These are phyloP conservation scores for Rallus crepitans DNA, from an alignment of 2,797 vertebrate genomes.

Conservation along the genomic window DNA sequence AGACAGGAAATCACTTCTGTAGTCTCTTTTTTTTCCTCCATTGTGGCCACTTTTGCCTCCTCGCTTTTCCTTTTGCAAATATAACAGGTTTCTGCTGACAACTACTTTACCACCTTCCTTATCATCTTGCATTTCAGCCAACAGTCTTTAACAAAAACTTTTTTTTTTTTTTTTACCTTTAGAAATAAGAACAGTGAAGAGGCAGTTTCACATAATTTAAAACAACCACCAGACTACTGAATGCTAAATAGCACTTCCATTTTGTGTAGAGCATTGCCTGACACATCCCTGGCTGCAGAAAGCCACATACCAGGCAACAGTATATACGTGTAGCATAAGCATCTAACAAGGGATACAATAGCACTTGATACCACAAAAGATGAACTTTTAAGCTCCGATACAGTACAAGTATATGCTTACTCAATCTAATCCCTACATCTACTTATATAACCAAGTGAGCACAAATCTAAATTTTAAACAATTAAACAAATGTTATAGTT, in stretches of 20 bases:
- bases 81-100: not conserved
- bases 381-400: not conserved
- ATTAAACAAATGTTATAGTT: not conserved
- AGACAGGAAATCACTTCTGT: constrained; percentile 14
- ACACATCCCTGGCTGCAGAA: not conserved
- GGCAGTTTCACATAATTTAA: not conserved
- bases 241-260: not conserved
- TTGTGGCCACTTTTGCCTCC: not conserved
- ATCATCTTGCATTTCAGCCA: not conserved
- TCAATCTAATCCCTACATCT: not conserved
- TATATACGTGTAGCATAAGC: not conserved
- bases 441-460: not conserved
- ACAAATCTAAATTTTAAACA: not conserved
- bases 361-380: not conserved
- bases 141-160: not conserved
- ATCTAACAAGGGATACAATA: not conserved
- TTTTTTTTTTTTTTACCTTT: not conserved
- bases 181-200: not conserved
- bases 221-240: not conserved
- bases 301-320: not conserved
- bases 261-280: not conserved
- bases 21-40: not conserved
- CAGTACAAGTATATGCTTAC: not conserved
- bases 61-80: not conserved
- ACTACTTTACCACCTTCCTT: not conserved